Base-by-base conservation (phyloP, 2,888 invertebrate genomes). In the Dryobotodes eremita region DNA sequence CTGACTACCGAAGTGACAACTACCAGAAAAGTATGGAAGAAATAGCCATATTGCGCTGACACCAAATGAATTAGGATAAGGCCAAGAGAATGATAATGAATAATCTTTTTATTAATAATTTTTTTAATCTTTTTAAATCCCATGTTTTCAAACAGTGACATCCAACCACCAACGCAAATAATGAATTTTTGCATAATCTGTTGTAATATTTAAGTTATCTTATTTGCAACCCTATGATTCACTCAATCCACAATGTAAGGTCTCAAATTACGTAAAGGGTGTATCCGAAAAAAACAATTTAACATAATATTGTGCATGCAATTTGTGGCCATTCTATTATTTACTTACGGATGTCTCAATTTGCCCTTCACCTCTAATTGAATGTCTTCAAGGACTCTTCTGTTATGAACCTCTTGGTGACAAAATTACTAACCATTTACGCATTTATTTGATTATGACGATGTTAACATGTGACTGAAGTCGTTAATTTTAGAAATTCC, bases 341-440 rank as follows among this genome's bases (percentile, higher is more conserved):
- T 62, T 84, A 69, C 48, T 75, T 55, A 79, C 20, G 26, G 23
- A 84, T 79, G 69, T 36, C 57, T 59, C 50, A 53, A 57, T n/a
- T 7, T 26, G 59, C 46, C 65, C 84, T 79, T 80, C 64, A 69
- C 46, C 64, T 53, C 46, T 50, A 64, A 65, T 70, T 69, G 15
- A 17, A 50, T 10, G 15, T 26, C 17, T 79, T 53, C 68, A 84
- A 68, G 50, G 62, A 69, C 50, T 31, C 0, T 46, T 36, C 15
- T 2, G 15, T 61, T 23, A 31, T 17, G 17, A 15, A 53, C 2
- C 5, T 55, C 2, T 68, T 64, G 15, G 4, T 50, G 20, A 11
- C 23, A n/a, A 55, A 53, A 31, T 31, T 20, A 8, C 5, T 20
- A 17, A 48, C 10, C 31, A 26, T 17, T 1, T 13, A 13, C 20